phyloP scores from a whole-genome alignment of 64 coral and sea anemone genomes.

The Astreopora myriophthalma region DNA sequence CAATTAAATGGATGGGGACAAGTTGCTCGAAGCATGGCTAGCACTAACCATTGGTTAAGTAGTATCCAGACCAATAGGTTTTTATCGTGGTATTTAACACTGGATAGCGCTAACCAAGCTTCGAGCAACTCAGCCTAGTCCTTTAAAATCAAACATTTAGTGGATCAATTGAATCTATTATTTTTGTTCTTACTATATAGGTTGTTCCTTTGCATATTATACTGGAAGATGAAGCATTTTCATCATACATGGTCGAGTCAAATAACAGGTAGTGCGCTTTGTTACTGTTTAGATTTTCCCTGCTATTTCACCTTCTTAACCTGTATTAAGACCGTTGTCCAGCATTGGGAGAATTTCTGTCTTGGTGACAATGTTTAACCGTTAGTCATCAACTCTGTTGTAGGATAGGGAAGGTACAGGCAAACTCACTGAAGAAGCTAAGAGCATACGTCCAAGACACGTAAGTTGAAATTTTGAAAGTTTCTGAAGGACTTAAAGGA shows the following conservation, averaged over 20 bases:
- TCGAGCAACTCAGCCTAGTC: too few relatives aligned
- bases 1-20: too few relatives aligned
- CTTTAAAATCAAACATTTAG: background rate
- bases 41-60: too few relatives aligned
- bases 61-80: too few relatives aligned
- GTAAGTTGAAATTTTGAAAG: conserved; percentile 27
- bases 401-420: conserved; percentile 85
- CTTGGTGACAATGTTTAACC: too few relatives aligned
- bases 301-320: background rate
- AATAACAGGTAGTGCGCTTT: conserved; percentile 84
- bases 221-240: conserved; percentile 83
- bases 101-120: background rate
- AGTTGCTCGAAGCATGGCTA: too few relatives aligned
- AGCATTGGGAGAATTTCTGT: too few relatives aligned
- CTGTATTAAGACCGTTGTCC: background rate
- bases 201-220: conserved; percentile 83
- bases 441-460: conserved; percentile 88
- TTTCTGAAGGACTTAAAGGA: background rate
- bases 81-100: too few relatives aligned
- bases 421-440: conserved; percentile 82
- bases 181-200: conserved; percentile 45
- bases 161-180: too few relatives aligned
- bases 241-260: conserved; percentile 83
- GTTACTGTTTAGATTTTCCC: background rate
- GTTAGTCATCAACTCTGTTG: too few relatives aligned